phyloP scores from a whole-genome alignment of 1,140 invertebrate species.

The Scaptodrosophila lebanonensis region DNA sequence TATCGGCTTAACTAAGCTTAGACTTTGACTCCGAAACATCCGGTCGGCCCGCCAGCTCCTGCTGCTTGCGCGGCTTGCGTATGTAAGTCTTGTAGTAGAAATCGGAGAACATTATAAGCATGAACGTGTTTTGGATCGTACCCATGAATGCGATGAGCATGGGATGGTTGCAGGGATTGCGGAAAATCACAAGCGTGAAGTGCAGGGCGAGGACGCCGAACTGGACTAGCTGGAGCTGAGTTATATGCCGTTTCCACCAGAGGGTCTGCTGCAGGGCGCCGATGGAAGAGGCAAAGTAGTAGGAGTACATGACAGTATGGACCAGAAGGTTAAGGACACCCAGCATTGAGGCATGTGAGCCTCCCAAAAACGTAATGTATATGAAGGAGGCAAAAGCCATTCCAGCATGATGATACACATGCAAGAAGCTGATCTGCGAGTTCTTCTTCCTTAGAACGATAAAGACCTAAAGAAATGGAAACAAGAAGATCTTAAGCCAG shows the following conservation, averaged over 20 bases:
- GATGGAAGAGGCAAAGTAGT: constrained; percentile 59
- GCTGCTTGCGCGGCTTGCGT: constrained; percentile 12
- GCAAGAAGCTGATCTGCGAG: constrained; percentile 88
- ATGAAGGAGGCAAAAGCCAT: constrained; percentile 81
- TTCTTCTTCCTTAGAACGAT: constrained; percentile 89
- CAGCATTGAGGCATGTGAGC: constrained; percentile 72
- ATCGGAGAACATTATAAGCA: constrained; percentile 72
- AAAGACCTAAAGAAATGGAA: constrained; percentile 79
- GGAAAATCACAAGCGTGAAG: constrained; percentile 55
- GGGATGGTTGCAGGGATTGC: constrained; percentile 57
- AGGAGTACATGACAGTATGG: constrained; percentile 69
- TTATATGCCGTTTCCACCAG: constrained; percentile 71
- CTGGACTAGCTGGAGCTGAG: constrained; percentile 61
- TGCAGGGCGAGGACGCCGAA: constrained; percentile 82
- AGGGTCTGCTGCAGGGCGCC: constrained; percentile 75
- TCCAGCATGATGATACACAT: constrained; percentile 89
- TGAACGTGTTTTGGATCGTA: constrained; percentile 63
- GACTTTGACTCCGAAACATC: constrained; percentile 5
- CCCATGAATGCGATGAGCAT: constrained; percentile 51
- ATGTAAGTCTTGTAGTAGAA: constrained; percentile 68
- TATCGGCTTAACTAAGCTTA: constrained; percentile 43
- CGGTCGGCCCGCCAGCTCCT: neutral
- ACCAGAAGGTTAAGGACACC: constrained; percentile 65
- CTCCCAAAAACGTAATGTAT: constrained; percentile 79
- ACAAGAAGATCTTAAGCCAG: neutral